phyloP scores from a whole-genome alignment of 1,140 invertebrate species.

The Drosophila pruinosa region DNA sequence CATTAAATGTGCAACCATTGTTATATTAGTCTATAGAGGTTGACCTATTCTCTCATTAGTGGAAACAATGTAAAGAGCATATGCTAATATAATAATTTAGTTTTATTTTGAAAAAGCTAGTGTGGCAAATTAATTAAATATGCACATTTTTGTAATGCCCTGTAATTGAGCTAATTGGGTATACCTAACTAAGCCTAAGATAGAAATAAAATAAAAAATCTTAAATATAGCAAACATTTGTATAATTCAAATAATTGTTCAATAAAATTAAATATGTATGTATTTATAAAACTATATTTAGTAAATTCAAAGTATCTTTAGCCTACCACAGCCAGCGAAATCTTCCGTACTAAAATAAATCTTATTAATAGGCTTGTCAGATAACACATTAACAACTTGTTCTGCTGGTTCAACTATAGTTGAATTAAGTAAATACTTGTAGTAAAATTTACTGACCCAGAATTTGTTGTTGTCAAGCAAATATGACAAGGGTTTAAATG shows the following conservation, averaged over 20 bases:
- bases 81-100: conserved; percentile 14
- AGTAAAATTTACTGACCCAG: background rate
- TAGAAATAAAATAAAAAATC: background rate
- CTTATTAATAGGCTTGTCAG: conserved; percentile 36
- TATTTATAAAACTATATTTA: background rate
- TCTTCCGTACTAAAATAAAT: background rate
- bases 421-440: background rate
- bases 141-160: background rate
- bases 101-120: conserved; percentile 8
- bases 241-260: background rate
- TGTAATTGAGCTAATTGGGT: too few species aligned
- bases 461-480: background rate
- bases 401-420: background rate
- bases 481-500: conserved; percentile 8
- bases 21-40: background rate
- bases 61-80: conserved; percentile 11
- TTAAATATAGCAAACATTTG: background rate
- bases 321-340: background rate
- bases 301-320: background rate
- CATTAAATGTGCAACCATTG: background rate
- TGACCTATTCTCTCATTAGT: background rate
- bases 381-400: conserved; percentile 32
- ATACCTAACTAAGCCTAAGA: too few species aligned
- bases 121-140: conserved; percentile 15
- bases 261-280: too few species aligned